phyloP scores from a whole-genome alignment of 2,113 vertebrate species.

The Erythrocebus patas region DNA sequence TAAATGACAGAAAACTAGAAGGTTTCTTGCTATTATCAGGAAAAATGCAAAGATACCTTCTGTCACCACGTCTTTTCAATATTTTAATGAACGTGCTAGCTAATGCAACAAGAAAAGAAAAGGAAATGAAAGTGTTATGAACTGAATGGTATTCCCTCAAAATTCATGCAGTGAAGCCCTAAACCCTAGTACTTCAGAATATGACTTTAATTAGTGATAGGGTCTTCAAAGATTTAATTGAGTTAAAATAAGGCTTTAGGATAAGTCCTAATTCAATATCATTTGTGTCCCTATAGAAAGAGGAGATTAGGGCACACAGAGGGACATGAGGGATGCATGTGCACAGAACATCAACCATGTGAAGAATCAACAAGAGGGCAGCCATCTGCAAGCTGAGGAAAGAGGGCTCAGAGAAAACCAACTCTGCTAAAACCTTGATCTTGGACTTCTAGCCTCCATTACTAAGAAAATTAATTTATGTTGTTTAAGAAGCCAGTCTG shows the following conservation, averaged over 20 bases:
- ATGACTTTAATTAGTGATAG: neutral
- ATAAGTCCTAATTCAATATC: neutral
- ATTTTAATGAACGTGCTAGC: neutral
- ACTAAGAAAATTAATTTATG: neutral
- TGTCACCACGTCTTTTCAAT: neutral
- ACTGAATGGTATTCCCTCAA: neutral
- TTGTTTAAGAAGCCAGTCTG: neutral
- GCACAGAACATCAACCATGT: too few species aligned
- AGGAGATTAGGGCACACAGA: neutral
- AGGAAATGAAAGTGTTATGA: neutral
- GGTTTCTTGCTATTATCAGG: neutral
- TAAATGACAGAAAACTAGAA: neutral
- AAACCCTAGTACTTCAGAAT: neutral
- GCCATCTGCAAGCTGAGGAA: neutral
- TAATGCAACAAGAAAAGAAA: neutral
- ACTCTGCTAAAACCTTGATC: neutral
- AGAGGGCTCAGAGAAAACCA: neutral
- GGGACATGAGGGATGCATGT: too few species aligned
- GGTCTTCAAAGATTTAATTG: neutral
- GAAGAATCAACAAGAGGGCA: neutral
- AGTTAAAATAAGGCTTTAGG: neutral
- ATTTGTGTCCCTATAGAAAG: neutral
- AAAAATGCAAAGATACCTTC: neutral
- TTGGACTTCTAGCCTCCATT: neutral
- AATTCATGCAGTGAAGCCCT: neutral